Evolutionary conservation across 2,888 invertebrate genomes (phyloP).

Genomic region (Euproctis similis): DNA sequence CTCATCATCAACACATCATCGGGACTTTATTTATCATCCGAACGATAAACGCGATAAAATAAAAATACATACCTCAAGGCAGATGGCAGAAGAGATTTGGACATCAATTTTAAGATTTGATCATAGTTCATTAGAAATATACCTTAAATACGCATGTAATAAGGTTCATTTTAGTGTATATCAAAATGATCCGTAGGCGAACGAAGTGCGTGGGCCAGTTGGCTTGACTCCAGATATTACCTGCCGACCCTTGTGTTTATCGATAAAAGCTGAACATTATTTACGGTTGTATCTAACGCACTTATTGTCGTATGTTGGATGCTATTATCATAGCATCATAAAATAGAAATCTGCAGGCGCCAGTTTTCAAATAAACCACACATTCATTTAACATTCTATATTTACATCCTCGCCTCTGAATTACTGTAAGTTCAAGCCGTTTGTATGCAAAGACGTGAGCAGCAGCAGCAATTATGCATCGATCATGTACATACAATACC

Average conservation of each 20-base stretch:
- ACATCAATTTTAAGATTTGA: constrained; percentile 54
- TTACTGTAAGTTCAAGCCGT: too few relatives aligned
- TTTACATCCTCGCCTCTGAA: too few relatives aligned
- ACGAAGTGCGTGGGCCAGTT: constrained; percentile 55
- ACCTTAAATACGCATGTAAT: constrained; percentile 20
- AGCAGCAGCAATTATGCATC: too few relatives aligned
- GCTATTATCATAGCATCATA: constrained; percentile 29
- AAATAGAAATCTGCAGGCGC: constrained; percentile 17
- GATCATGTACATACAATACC: too few relatives aligned
- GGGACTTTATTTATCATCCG: constrained; percentile 35
- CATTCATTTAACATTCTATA: constrained; percentile 7
- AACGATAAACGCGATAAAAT: constrained; percentile 45
- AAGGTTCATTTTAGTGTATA: constrained; percentile 30
- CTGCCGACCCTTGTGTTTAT: constrained; percentile 67
- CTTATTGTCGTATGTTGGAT: constrained; percentile 44
- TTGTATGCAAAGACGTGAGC: too few relatives aligned
- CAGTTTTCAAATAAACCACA: constrained; percentile 22
- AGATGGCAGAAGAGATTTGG: constrained; percentile 62
- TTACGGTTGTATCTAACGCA: constrained; percentile 52
- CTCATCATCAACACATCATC: constrained; percentile 29
- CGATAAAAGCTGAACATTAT: constrained; percentile 66
- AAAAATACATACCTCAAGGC: constrained; percentile 59
- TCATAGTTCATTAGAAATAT: constrained; percentile 20
- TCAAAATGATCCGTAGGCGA: constrained; percentile 31
- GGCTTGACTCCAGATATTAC: constrained; percentile 62